Base-by-base conservation (phyloP, 2,888 invertebrate species). In the Rhagophthalmus giganteus region DNA sequence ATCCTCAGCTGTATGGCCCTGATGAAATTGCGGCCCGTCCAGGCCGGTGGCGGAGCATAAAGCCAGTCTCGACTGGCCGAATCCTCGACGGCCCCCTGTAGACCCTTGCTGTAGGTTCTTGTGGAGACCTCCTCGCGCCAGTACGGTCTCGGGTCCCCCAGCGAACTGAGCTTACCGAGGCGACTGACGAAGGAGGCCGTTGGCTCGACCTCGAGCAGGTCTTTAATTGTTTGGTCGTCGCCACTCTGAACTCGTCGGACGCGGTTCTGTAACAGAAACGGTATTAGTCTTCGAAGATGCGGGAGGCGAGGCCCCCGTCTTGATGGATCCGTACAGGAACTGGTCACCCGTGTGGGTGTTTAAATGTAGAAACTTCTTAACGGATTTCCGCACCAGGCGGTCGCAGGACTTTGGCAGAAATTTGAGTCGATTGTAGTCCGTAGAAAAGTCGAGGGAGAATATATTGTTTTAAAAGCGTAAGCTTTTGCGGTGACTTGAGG, bases 1-100 rank as follows among this genome's bases (percentile, higher is more conserved):
- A 45, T 53, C 1, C 51, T n/a, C 0, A 58, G 45, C 9, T 56
- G 58, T 0, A 47, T 11, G 0, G n/a, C n/a, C n/a, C n/a, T n/a
- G n/a, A n/a, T n/a, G n/a, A 25, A 59, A 16, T 57, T 55, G 0
- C 27, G 13, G 0, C 57, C 55, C 0, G 51, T 45, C 59, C 57
- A 59, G 14, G 47, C 52, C 0, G 12, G 6, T 1, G 56, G 58
- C 1, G 41, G 38, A 10, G 13, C 6, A 5, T 24, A 28, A 0
- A 54, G 26, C 54, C 54, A 58, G 1, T 32, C 28, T 0, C 54
- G 45, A 26, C 54, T 41, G n/a, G 51, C 33, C 1, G 7, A 1
- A 16, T 47, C 42, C 7, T 28, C 26, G 2, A n/a, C 8, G 0
- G 46, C 46, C 6, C 39, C 41, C 8, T 46, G n/a, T 8, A 55